Conservation (phyloP, 2,113 vertebrate species). For the Rhinichthys klamathensis region DNA sequence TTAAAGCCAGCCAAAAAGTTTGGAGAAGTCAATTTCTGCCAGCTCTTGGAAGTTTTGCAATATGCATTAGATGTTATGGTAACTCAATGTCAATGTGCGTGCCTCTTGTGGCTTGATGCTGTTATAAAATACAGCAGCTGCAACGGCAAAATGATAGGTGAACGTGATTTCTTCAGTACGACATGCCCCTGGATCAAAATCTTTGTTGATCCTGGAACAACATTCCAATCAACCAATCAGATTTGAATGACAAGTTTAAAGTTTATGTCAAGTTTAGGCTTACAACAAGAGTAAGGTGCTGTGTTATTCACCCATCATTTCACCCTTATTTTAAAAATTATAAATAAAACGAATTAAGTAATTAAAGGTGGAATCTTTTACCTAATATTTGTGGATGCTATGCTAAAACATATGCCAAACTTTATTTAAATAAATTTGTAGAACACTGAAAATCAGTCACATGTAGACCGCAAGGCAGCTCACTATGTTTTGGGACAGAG, state of each 20-base stretch:
- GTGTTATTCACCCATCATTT: too few relatives aligned
- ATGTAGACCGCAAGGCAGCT: not conserved
- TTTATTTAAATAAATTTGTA: not conserved
- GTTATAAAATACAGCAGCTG: not conserved
- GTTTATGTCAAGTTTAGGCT: too few relatives aligned
- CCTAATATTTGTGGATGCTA: too few relatives aligned
- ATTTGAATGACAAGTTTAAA: too few relatives aligned
- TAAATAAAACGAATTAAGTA: too few relatives aligned
- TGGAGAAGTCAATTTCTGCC: not conserved
- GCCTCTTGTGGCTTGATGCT: not conserved
- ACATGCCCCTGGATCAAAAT: too few relatives aligned
- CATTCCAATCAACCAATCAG: too few relatives aligned
- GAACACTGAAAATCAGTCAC: not conserved
- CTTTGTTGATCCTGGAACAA: too few relatives aligned
- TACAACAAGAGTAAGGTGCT: too few relatives aligned
- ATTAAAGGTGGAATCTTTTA: too few relatives aligned
- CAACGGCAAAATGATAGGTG: not conserved
- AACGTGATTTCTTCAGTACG: too few relatives aligned
- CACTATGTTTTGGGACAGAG: not conserved
- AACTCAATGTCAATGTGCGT: not conserved
- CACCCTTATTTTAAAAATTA: too few relatives aligned
- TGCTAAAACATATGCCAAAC: not conserved
- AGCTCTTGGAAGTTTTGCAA: not conserved
- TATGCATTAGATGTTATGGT: not conserved
- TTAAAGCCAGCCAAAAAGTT: not conserved